phyloP scores from a whole-genome alignment of 2,888 invertebrate species.

The Agrotis puta region DNA sequence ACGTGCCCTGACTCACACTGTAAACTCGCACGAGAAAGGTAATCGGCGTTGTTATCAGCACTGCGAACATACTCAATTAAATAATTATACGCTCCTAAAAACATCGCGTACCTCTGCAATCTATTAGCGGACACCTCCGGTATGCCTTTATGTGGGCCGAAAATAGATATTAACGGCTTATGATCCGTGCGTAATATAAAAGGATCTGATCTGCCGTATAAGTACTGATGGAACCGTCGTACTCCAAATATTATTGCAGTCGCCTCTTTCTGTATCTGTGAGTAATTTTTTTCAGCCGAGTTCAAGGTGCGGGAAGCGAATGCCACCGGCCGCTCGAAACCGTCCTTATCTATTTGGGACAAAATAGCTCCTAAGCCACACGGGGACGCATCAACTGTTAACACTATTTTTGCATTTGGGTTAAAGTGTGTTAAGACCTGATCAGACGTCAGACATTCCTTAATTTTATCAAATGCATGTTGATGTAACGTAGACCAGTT shows the following conservation, averaged over 20 bases:
- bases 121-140: constrained; percentile 66
- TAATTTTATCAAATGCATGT: no score
- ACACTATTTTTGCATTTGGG: no score
- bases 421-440: no score
- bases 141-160: constrained; percentile 61
- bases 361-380: not conserved
- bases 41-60: constrained; percentile 57
- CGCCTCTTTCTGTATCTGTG: not conserved
- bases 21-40: constrained; percentile 50
- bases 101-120: constrained; percentile 64
- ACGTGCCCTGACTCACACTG: no score
- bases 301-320: constrained; percentile 1
- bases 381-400: not conserved
- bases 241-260: not conserved
- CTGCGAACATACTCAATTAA: constrained; percentile 61
- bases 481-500: not conserved
- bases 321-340: not conserved
- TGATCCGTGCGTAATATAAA: not conserved
- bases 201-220: not conserved
- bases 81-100: constrained; percentile 63
- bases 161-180: constrained; percentile 30
- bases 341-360: not conserved
- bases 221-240: not conserved
- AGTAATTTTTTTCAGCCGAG: not conserved
- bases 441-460: no score